These are phyloP conservation scores for Chironomus tentans DNA, from an alignment of 2,888 invertebrate genomes.

Conservation along the genomic window DNA sequence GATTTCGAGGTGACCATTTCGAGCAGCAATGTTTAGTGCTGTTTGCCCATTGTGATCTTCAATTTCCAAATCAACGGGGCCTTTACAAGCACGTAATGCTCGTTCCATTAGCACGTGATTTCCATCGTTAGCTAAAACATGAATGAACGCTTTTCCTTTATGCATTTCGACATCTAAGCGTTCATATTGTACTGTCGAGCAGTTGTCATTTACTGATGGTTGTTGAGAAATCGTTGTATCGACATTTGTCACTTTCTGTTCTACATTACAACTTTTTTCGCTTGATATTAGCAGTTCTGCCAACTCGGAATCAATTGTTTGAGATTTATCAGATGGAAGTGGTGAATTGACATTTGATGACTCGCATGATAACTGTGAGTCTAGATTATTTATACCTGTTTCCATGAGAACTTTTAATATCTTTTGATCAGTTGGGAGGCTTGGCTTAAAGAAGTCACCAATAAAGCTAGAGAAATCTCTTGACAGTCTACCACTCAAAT, in stretches of 20 bases:
- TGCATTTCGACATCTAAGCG: slow-evolving; percentile 38
- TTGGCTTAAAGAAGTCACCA: slow-evolving; percentile 48
- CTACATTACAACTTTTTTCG: slow-evolving; percentile 40
- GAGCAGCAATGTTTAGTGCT: slow-evolving; percentile 74
- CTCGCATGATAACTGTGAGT: slow-evolving; percentile 40
- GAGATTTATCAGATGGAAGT: slow-evolving; percentile 40
- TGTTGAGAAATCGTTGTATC: not conserved
- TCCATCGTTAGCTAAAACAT: slow-evolving; percentile 67
- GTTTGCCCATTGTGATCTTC: slow-evolving; percentile 75
- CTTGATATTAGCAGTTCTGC: slow-evolving; percentile 41
- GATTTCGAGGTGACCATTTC: slow-evolving; percentile 65
- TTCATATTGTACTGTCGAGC: slow-evolving; percentile 36
- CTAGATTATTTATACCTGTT: slow-evolving; percentile 54
- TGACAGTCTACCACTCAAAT: slow-evolving; percentile 41
- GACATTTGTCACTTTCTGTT: slow-evolving; percentile 29
- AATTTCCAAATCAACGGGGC: slow-evolving; percentile 47
- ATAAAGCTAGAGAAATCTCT: slow-evolving; percentile 42
- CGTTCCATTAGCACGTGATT: slow-evolving; percentile 57
- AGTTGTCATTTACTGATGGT: slow-evolving; percentile 41
- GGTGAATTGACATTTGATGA: slow-evolving; percentile 41
- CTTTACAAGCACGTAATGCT: slow-evolving; percentile 52
- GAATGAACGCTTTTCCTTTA: slow-evolving; percentile 59
- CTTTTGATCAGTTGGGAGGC: slow-evolving; percentile 59
- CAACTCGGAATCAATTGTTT: slow-evolving; percentile 42
- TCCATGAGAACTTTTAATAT: slow-evolving; percentile 63